These are phyloP conservation scores for Lepilemur ruficaudatus DNA, from an alignment of 2,797 vertebrate genomes.

Conservation along the genomic window DNA sequence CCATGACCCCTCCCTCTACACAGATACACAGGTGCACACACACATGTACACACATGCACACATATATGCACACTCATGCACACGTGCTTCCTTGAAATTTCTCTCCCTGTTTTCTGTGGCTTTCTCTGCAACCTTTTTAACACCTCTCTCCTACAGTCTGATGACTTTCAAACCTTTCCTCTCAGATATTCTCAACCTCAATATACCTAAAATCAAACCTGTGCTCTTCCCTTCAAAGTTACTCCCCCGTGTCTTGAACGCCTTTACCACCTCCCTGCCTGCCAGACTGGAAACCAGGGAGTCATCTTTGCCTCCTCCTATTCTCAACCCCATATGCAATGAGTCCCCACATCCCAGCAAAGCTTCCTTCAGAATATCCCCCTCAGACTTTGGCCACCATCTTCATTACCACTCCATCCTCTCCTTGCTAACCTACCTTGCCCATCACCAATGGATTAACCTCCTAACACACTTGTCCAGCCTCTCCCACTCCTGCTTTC, in stretches of 20 bases:
- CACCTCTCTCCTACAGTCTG: background rate
- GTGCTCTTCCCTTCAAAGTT: background rate
- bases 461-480: background rate
- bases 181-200: background rate
- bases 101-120: background rate
- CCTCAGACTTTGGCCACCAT: background rate
- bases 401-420: background rate
- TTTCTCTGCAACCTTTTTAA: background rate
- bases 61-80: background rate
- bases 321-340: background rate
- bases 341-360: background rate
- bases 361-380: background rate
- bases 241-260: background rate
- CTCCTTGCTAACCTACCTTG: background rate
- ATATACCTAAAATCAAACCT: background rate
- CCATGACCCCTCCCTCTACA: no score
- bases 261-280: background rate
- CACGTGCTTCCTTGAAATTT: background rate
- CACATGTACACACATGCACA: no score
- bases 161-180: background rate
- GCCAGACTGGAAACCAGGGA: background rate
- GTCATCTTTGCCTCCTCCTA: background rate
- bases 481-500: background rate
- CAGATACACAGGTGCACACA: background rate
- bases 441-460: background rate